Conservation (phyloP, 2,888 invertebrate species). For the Cantharis flavilabris region DNA sequence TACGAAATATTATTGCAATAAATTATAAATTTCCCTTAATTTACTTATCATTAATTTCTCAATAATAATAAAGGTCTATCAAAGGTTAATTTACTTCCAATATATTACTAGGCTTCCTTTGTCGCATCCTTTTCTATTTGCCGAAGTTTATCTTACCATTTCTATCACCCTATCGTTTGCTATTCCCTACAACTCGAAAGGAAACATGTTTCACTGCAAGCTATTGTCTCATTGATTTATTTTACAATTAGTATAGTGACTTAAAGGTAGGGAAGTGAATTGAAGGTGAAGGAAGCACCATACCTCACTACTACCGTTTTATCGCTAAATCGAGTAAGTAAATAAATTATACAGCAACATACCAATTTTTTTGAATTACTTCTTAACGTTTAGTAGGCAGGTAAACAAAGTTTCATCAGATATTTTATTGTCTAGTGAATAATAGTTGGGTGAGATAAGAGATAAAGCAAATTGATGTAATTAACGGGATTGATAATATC, state of each 20-base stretch:
- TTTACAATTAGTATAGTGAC: constrained; percentile 31
- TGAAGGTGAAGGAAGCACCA: constrained; percentile 22
- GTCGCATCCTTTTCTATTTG: constrained; percentile 22
- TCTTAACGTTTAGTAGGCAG: background rate
- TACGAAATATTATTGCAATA: constrained; percentile 12
- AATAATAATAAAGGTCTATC: constrained; percentile 37
- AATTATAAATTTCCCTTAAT: constrained; percentile 30
- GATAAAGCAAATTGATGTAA: background rate
- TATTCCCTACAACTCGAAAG: constrained; percentile 23
- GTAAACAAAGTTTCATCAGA: background rate
- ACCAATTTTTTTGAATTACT: background rate
- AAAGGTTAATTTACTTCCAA: constrained; percentile 41
- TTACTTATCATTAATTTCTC: constrained; percentile 34
- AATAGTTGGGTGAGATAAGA: background rate
- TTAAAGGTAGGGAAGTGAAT: constrained; percentile 25
- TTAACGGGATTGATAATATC: background rate
- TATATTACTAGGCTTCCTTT: constrained; percentile 33
- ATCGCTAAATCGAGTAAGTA: background rate
- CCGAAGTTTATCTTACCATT: constrained; percentile 10
- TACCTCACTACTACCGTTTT: constrained; percentile 14
- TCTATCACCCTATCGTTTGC: constrained; percentile 21
- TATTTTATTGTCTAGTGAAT: background rate
- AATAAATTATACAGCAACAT: constrained; percentile 1
- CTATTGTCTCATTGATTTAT: constrained; percentile 34
- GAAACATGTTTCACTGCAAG: constrained; percentile 29